phyloP scores from a whole-genome alignment of 92 coral and sea anemone genomes.

The Zoanthus solanderi region DNA sequence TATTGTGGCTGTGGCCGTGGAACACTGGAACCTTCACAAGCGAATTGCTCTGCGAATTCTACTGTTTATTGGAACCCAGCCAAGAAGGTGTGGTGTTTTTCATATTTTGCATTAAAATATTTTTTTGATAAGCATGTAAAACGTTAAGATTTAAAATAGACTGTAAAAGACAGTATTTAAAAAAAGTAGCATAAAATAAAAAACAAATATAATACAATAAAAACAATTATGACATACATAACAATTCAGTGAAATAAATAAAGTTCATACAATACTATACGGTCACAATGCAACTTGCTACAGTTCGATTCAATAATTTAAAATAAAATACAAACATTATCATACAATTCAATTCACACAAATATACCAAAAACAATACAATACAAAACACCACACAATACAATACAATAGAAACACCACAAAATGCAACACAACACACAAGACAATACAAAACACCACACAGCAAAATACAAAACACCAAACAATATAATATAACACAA shows the following conservation, averaged over 20 bases:
- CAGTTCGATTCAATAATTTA: no score
- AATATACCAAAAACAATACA: background rate
- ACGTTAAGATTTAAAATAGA: no score
- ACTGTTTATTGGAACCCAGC: slow-evolving; percentile 87
- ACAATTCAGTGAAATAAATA: background rate
- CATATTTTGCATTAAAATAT: background rate
- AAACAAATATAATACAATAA: no score
- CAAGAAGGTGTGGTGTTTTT: slow-evolving; percentile 72
- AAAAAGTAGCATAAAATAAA: no score
- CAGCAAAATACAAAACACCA: background rate
- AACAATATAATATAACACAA: background rate
- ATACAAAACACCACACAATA: background rate
- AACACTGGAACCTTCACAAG: slow-evolving; percentile 97
- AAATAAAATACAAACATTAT: background rate
- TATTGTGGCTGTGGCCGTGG: slow-evolving; percentile 95
- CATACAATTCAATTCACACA: background rate
- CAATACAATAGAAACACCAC: background rate
- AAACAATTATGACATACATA: no score
- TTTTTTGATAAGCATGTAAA: background rate
- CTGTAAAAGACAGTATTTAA: background rate
- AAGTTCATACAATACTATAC: background rate
- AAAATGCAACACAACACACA: background rate
- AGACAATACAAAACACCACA: background rate
- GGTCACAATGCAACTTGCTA: no score
- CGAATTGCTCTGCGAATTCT: slow-evolving; percentile 92